These are phyloP conservation scores for Lycodopsis pacificus DNA, from an alignment of 2,797 vertebrate species.

Conservation along the genomic window DNA sequence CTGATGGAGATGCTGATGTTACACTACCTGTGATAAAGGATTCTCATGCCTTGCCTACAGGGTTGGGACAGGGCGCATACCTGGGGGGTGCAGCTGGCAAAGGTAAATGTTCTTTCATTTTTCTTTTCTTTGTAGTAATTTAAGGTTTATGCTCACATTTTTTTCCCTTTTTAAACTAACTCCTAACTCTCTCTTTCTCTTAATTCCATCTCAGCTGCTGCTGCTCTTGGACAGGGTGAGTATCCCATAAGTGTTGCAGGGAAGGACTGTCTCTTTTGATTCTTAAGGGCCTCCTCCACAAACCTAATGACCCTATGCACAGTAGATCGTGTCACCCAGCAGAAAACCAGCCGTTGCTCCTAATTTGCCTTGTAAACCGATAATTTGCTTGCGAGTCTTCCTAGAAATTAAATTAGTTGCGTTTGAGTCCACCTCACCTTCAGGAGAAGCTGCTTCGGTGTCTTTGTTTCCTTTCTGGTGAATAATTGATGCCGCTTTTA, in stretches of 20 bases:
- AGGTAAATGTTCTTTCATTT: constrained; percentile 36
- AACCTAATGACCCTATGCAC: neutral
- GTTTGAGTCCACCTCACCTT: neutral
- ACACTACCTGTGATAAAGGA: constrained; percentile 10
- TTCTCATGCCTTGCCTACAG: constrained; percentile 50
- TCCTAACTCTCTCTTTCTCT: neutral
- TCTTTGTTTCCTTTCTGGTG: neutral
- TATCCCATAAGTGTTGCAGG: constrained; percentile 61
- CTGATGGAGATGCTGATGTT: constrained; percentile 9
- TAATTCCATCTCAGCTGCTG: constrained; percentile 38
- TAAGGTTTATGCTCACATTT: neutral
- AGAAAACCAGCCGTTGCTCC: constrained; percentile 15
- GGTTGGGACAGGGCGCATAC: constrained; percentile 76
- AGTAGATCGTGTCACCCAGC: neutral
- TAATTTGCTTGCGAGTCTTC: constrained; percentile 38
- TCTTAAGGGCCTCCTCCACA: neutral
- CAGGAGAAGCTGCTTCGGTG: neutral
- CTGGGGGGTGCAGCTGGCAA: constrained; percentile 77
- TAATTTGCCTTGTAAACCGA: constrained; percentile 60
- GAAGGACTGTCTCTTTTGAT: constrained; percentile 9
- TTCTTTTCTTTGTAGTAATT: neutral
- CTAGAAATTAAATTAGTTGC: neutral
- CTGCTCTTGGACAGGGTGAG: constrained; percentile 60
- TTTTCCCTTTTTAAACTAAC: neutral
- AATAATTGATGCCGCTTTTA: constrained; percentile 24